Percentiles rank a stretch among this genome's conserved stretches.
Evolutionary conservation across 2,113 vertebrate genomes (phyloP).

Genomic region (Trogon surrucura): DNA sequence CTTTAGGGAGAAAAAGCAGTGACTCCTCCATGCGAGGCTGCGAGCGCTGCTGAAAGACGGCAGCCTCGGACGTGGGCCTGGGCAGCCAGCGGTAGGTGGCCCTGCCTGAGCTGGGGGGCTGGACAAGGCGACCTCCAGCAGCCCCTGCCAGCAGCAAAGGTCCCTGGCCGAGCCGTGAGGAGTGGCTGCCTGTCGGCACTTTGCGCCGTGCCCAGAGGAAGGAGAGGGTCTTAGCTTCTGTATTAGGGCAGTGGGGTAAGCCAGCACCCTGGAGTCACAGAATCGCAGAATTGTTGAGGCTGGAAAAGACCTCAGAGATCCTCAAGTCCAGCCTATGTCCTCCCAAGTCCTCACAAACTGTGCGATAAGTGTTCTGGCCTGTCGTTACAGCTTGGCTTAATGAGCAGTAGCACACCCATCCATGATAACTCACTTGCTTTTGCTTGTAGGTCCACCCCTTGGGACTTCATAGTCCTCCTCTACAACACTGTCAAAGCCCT

Average conservation of each 20-base stretch:
- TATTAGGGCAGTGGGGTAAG: background rate
- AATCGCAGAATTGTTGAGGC: no score
- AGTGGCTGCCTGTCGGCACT: background rate
- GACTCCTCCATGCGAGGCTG: background rate
- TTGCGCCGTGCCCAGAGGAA: background rate
- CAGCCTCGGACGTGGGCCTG: background rate
- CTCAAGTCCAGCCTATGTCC: no score
- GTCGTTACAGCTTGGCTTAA: background rate
- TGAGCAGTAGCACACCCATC: rapidly evolving
- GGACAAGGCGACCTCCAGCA: background rate
- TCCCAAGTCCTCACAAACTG: background rate
- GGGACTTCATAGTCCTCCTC: background rate
- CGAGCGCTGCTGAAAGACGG: background rate
- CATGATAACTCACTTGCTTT: background rate
- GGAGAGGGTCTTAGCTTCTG: background rate
- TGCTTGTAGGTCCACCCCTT: background rate
- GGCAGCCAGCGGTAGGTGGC: background rate
- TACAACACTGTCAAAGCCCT: background rate
- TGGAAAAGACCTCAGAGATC: no score
- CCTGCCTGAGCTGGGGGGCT: background rate
- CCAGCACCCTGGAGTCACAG: background rate
- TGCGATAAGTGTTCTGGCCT: background rate
- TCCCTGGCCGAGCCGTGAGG: background rate
- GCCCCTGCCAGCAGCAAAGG: background rate
- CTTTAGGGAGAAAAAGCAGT: background rate